Evolutionary conservation across 2,888 invertebrate genomes (phyloP), one percentile per base, ranked within the genome.

Genomic region (Mythimna vitellina): DNA sequence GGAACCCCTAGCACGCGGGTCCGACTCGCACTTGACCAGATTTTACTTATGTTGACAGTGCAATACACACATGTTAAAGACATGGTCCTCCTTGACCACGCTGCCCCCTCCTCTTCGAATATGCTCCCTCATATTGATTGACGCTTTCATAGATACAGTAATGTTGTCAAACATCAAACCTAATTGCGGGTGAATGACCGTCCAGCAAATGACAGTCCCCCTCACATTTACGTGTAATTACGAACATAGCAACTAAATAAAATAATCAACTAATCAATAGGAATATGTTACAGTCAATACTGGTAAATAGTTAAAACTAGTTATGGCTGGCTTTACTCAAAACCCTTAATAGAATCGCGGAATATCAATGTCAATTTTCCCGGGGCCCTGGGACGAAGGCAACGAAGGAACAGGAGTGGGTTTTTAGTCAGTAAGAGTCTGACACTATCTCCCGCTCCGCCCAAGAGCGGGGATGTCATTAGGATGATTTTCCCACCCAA

Each of bases 251-350:
- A 77, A 51, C 46, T 35, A 81, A 78, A 58, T 64, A 54, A 57
- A 57, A 66, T 65, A 63, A 75, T 75, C 70, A 68, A 62, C 10
- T 61, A 73, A 80, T 70, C 78, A 67, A 67, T 76, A 60, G 12
- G 1, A 38, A 75, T n/a, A 46, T 46, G 46, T 46, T 46, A 46
- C 17, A 6, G 17, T 17, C 46, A 46, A 46, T 46, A 46, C 46
- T 17, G 46, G 17, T 46, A 46, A 17, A 46, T 46, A 46, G 46
- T 46, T 7, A 7, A 17, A 46, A 46, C 46, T 46, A 17, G 6
- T 46, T 46, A 17, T 46, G 14, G 6, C 46, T 46, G 17, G 17
- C 38, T 42, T 42, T 42, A 4, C 4, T 38, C 38, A 38, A 38
- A 38, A 10, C 9, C 38, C 38, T 38, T 38, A 38, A 38, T 38